Percentiles rank a stretch among this genome's conserved stretches.
Conservation (phyloP, 2,113 vertebrate genomes). For the Orientallactaga bullata region DNA sequence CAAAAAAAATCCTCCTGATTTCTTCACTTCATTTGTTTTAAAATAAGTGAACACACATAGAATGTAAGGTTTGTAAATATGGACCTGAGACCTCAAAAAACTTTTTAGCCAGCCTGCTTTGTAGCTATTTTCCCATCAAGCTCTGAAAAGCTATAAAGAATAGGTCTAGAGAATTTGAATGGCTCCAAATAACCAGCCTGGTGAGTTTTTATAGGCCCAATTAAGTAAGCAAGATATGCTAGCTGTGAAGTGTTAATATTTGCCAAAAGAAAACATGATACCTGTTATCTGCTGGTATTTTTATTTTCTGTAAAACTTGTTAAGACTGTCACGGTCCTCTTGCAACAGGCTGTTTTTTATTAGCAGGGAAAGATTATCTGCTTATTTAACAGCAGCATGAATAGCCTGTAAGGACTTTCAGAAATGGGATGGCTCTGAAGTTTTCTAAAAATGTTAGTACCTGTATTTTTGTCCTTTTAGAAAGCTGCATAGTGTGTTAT, state of each 20-base stretch:
- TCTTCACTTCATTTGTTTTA: slow-evolving; percentile 82
- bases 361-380: slow-evolving; percentile 72
- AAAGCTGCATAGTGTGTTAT: background rate
- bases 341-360: slow-evolving; percentile 63
- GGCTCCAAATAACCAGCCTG: slow-evolving; percentile 72
- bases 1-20: slow-evolving; percentile 70
- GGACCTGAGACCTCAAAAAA: slow-evolving; percentile 76
- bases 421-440: slow-evolving; percentile 31
- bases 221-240: slow-evolving; percentile 78
- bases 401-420: slow-evolving; percentile 63
- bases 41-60: slow-evolving; percentile 77
- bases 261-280: slow-evolving; percentile 80
- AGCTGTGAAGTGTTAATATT: slow-evolving; percentile 73
- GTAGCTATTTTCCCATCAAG: background rate
- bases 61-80: slow-evolving; percentile 76
- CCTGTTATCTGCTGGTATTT: slow-evolving; percentile 75
- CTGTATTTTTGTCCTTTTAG: slow-evolving; percentile 53
- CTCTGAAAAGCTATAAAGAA: slow-evolving; percentile 76
- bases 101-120: slow-evolving; percentile 69
- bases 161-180: slow-evolving; percentile 71
- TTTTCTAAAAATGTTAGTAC: slow-evolving; percentile 52
- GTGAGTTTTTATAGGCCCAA: slow-evolving; percentile 66
- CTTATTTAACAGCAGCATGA: slow-evolving; percentile 63
- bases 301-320: slow-evolving; percentile 79
- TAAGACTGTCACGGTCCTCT: slow-evolving; percentile 77